These are phyloP conservation scores for Pandion haliaetus DNA, from an alignment of 2,113 vertebrate genomes.

Conservation along the genomic window DNA sequence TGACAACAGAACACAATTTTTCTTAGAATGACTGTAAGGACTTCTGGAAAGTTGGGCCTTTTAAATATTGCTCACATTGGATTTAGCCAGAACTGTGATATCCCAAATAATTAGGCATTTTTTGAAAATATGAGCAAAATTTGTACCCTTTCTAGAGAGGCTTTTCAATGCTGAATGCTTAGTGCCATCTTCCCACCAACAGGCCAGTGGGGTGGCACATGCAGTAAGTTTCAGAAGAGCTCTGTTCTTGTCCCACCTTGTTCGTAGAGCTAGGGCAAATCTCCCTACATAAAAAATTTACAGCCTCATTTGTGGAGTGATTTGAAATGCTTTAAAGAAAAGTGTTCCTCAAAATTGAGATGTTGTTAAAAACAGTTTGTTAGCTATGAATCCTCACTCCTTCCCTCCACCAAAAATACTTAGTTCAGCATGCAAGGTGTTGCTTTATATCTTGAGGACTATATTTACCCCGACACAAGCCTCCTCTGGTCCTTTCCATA, in stretches of 20 bases:
- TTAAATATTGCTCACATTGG: not conserved
- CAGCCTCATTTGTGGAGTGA: not conserved
- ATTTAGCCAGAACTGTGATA: not conserved
- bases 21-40: not conserved
- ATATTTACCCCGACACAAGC: not conserved
- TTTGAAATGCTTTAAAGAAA: not conserved
- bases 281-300: not conserved
- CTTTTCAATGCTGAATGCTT: not conserved
- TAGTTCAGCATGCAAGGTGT: not conserved
- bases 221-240: not conserved
- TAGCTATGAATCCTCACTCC: not conserved
- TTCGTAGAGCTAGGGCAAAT: not conserved
- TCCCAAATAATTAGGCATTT: not conserved
- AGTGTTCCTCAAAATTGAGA: not conserved
- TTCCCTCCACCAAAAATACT: not conserved
- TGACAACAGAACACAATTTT: not conserved
- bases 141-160: not conserved
- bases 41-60: not conserved
- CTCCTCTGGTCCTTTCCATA: not conserved
- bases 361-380: not conserved
- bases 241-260: not conserved
- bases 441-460: not conserved
- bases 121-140: not conserved
- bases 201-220: not conserved
- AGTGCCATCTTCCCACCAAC: not conserved